Evolutionary conservation across 2,888 invertebrate genomes (phyloP).

Genomic region (Eupithecia dodoneata): DNA sequence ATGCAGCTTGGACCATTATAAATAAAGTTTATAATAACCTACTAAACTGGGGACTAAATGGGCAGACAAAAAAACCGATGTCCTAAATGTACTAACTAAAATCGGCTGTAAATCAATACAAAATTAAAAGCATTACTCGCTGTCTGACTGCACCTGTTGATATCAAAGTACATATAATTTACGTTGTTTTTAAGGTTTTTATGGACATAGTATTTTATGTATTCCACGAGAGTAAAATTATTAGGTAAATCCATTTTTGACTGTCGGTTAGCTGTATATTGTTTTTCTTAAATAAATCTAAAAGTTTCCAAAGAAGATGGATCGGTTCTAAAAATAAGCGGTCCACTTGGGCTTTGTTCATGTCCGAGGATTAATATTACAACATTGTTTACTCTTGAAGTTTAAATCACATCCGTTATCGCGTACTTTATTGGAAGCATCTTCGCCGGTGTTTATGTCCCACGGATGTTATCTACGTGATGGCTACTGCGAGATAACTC

Average conservation of each 20-base stretch:
- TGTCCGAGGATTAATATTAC: background rate
- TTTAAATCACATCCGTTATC: slow-evolving; percentile 41
- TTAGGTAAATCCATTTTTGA: no score
- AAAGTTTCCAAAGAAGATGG: background rate
- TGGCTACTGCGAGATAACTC: slow-evolving; percentile 36
- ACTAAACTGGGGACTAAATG: background rate
- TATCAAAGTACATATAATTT: no score
- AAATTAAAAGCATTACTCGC: background rate
- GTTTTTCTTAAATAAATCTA: no score
- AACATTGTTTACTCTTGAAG: slow-evolving; percentile 26
- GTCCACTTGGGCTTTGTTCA: background rate
- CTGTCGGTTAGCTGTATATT: no score
- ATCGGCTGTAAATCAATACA: background rate
- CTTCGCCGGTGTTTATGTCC: slow-evolving; percentile 67
- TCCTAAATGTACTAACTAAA: background rate
- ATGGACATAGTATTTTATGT: no score
- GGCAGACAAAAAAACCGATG: background rate
- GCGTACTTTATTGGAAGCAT: slow-evolving; percentile 58
- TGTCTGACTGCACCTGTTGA: background rate
- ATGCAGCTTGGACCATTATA: slow-evolving; percentile 8
- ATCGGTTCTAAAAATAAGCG: background rate
- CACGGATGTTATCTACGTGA: slow-evolving; percentile 60
- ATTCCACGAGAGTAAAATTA: no score
- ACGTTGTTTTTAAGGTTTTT: no score
- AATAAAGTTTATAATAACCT: slow-evolving; percentile 2